phyloP scores from a whole-genome alignment of 2,113 vertebrate species.

The Eublepharis macularius region DNA sequence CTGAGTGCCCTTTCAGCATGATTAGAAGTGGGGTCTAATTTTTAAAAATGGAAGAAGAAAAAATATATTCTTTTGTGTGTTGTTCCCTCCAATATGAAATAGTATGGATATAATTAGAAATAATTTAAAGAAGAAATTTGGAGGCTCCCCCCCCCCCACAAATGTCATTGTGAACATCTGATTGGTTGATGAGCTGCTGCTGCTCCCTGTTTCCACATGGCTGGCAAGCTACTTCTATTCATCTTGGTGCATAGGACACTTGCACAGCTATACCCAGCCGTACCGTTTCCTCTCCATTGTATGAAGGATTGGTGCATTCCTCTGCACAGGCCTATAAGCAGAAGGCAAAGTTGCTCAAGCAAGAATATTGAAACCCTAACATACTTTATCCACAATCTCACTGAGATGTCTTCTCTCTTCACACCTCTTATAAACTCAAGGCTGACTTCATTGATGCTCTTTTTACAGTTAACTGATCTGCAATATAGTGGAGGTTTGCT shows the following conservation, averaged over 20 bases:
- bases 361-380: slow-evolving; percentile 10
- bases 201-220: neutral
- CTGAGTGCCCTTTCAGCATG: no score
- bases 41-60: no score
- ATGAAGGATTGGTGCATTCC: neutral
- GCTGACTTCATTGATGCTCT: slow-evolving; percentile 13
- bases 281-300: neutral
- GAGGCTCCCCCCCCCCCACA: no score
- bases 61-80: no score
- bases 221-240: neutral
- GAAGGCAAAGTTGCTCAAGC: slow-evolving; percentile 14
- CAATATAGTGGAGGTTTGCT: slow-evolving; percentile 3
- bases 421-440: slow-evolving; percentile 15
- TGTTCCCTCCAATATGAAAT: no score
- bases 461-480: slow-evolving; percentile 28
- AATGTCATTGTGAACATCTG: neutral
- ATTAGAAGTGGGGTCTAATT: no score
- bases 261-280: no score
- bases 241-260: neutral
- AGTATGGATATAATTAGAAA: no score
- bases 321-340: neutral
- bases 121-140: no score
- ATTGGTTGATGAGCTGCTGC: neutral
- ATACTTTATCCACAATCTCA: neutral
- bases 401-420: slow-evolving; percentile 3